Evolutionary conservation across 1,140 invertebrate genomes (phyloP).

Genomic region (Drosophila auraria): DNA sequence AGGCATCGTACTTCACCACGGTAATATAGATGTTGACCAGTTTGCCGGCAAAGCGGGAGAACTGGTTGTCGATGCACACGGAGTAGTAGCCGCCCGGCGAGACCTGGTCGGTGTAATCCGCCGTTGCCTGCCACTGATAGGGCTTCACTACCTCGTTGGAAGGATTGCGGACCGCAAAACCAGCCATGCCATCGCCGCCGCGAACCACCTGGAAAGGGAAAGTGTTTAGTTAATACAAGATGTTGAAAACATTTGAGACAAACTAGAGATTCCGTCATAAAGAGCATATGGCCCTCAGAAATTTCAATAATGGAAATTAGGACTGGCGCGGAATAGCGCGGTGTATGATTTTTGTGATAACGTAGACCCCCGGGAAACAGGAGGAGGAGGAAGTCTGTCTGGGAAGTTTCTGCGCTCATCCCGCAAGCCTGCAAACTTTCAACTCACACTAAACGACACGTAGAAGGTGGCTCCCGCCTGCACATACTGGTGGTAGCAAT

Average conservation of each 20-base stretch:
- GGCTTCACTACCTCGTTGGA: constrained; percentile 93
- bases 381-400: no score
- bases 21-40: constrained; percentile 97
- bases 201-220: constrained; percentile 89
- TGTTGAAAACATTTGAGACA: neutral
- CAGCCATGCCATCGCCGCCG: constrained; percentile 96
- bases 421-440: neutral
- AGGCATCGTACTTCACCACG: constrained; percentile 96
- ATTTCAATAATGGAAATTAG: no score
- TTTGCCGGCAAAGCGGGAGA: constrained; percentile 96
- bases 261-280: neutral
- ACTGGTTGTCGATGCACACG: constrained; percentile 98
- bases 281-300: no score
- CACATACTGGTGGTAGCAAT: constrained; percentile 97
- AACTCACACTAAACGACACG: constrained; percentile 94
- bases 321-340: no score
- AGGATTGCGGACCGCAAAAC: constrained; percentile 95
- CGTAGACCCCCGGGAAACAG: no score
- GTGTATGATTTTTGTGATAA: neutral
- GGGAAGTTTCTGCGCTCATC: no score
- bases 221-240: neutral
- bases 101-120: constrained; percentile 94
- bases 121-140: constrained; percentile 94
- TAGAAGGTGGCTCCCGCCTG: constrained; percentile 96
- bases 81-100: constrained; percentile 94